A percentile compares a stretch with the other conserved stretches of the same genome.
Evolutionary conservation across 2,113 vertebrate genomes (phyloP).

Genomic region (Gila orcuttii): DNA sequence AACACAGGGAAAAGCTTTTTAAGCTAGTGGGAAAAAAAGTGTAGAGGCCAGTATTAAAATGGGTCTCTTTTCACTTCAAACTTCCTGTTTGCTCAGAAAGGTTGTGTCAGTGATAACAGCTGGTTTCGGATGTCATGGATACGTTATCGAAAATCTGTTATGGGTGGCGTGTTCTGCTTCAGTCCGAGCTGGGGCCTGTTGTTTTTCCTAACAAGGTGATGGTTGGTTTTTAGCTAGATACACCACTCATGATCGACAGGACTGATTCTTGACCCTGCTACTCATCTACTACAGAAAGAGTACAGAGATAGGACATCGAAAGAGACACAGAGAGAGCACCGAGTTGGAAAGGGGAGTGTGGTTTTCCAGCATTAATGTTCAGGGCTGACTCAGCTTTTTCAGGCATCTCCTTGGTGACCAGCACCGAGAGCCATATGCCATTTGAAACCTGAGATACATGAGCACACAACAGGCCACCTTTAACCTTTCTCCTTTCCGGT

Average conservation of each 20-base stretch:
- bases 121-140: slow-evolving; percentile 38
- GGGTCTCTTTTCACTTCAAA: background rate
- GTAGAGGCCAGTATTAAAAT: slow-evolving; percentile 48
- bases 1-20: background rate
- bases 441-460: slow-evolving; percentile 4
- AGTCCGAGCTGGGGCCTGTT: background rate
- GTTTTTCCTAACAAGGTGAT: slow-evolving; percentile 6
- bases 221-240: background rate
- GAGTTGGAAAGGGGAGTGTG: background rate
- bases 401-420: slow-evolving; percentile 19
- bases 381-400: slow-evolving; percentile 30
- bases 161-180: background rate
- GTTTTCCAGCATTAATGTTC: background rate
- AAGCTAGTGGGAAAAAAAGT: background rate
- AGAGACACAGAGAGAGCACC: background rate
- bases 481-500: slow-evolving; percentile 46
- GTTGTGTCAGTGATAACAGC: background rate
- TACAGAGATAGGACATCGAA: background rate
- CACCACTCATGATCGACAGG: background rate
- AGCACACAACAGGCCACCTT: slow-evolving; percentile 39
- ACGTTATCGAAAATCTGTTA: slow-evolving; percentile 5
- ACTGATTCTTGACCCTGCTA: background rate
- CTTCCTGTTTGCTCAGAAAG: background rate
- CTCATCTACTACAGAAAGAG: background rate
- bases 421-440: slow-evolving; percentile 33